Evolutionary conservation across 2,113 vertebrate genomes (phyloP), one percentile per base, ranked within the genome.

Genomic region (Otus sunia): DNA sequence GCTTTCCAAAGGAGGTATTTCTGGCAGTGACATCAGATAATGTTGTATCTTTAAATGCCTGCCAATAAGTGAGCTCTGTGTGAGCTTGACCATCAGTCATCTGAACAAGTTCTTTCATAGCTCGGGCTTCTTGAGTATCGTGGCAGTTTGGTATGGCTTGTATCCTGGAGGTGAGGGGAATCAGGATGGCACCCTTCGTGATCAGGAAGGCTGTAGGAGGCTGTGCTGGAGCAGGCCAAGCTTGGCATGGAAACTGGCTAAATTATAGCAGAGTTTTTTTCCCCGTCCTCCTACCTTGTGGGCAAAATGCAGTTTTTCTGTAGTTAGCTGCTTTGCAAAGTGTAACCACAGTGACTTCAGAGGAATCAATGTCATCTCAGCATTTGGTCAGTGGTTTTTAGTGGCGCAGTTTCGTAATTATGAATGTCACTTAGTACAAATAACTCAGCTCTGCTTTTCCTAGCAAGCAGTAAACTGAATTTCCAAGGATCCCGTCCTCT

Each of bases 1-100:
- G 60, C 76, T 94, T 94, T 95, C 79, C 64, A 67, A 36, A 69
- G 50, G 53, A 92, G 58, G 27, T 96, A 94, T 94, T 97, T 84
- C 64, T 92, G 91, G 76, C 93, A 52, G 52, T 78, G 84, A 72
- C 73, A 86, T 78, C 55, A 47, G 76, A 72, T 76, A 55, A 75
- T 32, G 83, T 47, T 32, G 37, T 41, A 25, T 36, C 73, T 94
- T 84, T 74, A 92, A 92, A 80, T 81, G 69, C 22, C 80, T 92
- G 55, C 73, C 83, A 94, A 0, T 59, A 74, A 91, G 63, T 43
- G 60, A 87, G 36, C 66, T 32, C 8, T n/a, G 37, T 82, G 25
- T 49, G 9, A 47, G 49, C 64, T 53, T 80, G 83, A 32, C 59
- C 6, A 4, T 74, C 0, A 0, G 19, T 81, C 18, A 36, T 36